Percentiles rank a stretch among this genome's conserved stretches.
Conservation (phyloP, 2,113 vertebrate genomes). For the Proteles cristata region DNA sequence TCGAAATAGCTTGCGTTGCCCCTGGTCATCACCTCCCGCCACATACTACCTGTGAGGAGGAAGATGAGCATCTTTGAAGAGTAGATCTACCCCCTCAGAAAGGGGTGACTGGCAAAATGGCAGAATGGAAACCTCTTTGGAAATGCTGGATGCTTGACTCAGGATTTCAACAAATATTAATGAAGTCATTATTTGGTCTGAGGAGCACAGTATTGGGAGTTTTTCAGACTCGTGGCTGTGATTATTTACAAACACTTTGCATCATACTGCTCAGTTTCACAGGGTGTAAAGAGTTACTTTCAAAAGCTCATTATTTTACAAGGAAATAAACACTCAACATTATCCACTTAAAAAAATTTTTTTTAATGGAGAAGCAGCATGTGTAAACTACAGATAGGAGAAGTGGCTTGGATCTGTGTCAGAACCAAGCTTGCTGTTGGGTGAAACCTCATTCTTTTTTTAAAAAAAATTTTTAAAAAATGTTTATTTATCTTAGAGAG, state of each 20-base stretch:
- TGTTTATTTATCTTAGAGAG: too few species aligned
- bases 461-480: too few species aligned
- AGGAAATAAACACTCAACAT: neutral
- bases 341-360: neutral
- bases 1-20: slow-evolving; percentile 30
- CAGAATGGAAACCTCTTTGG: neutral
- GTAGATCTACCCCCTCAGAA: neutral
- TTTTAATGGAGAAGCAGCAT: neutral
- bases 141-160: neutral
- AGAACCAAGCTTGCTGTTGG: neutral
- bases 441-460: neutral
- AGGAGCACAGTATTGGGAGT: neutral
- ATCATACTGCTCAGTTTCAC: neutral
- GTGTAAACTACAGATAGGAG: neutral
- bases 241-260: neutral
- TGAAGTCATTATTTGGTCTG: neutral
- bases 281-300: neutral
- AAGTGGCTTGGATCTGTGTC: neutral
- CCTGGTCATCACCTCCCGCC: slow-evolving; percentile 19
- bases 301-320: neutral
- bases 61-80: neutral
- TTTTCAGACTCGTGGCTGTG: neutral
- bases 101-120: neutral
- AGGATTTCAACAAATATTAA: neutral
- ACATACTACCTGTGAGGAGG: neutral